Conservation (phyloP, 2,888 invertebrate species). For the Syritta pipiens region DNA sequence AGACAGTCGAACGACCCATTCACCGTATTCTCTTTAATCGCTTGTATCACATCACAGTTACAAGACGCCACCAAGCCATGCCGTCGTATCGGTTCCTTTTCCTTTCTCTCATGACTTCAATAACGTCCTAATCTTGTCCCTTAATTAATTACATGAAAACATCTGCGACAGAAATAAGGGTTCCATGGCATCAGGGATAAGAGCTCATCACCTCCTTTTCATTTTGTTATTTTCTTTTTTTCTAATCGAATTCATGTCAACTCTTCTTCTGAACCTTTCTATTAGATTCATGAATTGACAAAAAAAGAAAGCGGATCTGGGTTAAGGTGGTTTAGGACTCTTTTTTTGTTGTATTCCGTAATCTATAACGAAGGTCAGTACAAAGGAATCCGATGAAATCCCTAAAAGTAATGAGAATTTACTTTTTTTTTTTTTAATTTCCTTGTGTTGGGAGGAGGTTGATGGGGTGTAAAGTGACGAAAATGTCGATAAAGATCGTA, state of each 20-base stretch:
- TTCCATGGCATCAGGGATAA: constrained; percentile 1
- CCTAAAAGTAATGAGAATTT: no score
- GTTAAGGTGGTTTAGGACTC: background rate
- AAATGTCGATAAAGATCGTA: no score
- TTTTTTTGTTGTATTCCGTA: no score
- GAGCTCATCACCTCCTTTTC: constrained; percentile 32
- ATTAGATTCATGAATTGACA: constrained; percentile 9
- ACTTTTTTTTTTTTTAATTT: no score
- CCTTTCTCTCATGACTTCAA: constrained; percentile 41
- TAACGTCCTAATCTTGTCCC: constrained; percentile 36
- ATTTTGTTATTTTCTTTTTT: no score
- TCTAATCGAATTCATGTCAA: constrained; percentile 33
- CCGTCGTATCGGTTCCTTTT: constrained; percentile 11
- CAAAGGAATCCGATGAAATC: no score
- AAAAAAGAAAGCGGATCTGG: background rate
- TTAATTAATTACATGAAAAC: constrained; percentile 38
- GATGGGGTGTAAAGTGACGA: no score
- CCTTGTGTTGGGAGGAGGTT: no score
- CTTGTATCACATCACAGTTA: background rate
- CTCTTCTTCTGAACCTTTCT: constrained; percentile 15
- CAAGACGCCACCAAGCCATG: constrained; percentile 44
- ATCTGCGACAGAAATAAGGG: constrained; percentile 32
- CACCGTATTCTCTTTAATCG: no score
- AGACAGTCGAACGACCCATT: no score
- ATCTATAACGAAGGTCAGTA: no score